Evolutionary conservation across 2,888 invertebrate genomes (phyloP).

Genomic region (Eutolmus rufibarbis): DNA sequence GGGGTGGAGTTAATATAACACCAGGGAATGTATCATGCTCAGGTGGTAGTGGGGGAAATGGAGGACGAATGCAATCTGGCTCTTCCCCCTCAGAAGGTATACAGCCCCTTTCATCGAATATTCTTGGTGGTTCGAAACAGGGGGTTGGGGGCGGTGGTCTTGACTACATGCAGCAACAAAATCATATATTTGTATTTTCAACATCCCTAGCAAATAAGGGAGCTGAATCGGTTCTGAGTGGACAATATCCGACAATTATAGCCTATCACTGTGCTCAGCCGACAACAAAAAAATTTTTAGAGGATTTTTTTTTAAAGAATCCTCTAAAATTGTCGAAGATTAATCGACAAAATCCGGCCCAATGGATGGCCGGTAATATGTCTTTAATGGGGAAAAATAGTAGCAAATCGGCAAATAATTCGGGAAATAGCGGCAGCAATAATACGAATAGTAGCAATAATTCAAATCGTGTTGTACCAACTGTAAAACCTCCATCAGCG

Average conservation of each 20-base stretch:
- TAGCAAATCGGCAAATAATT: conserved; percentile 64
- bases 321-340: conserved; percentile 89
- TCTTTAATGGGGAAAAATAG: conserved; percentile 70
- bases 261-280: conserved; percentile 96
- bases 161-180: conserved; percentile 90
- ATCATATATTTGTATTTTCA: conserved; percentile 97
- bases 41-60: background rate
- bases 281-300: conserved; percentile 91
- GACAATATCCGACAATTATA: conserved; percentile 90
- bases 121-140: background rate
- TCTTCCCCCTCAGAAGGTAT: conserved; percentile 9
- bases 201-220: conserved; percentile 93
- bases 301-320: conserved; percentile 78
- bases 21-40: background rate
- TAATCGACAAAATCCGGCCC: conserved; percentile 76
- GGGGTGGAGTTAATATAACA: conserved; percentile 11
- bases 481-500: conserved; percentile 36
- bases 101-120: conserved; percentile 17
- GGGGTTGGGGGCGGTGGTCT: conserved; percentile 49
- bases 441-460: conserved; percentile 13
- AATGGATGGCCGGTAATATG: conserved; percentile 80
- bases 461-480: conserved; percentile 36
- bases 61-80: background rate
- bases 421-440: conserved; percentile 41
- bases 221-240: conserved; percentile 88